phyloP scores from a whole-genome alignment of 1,140 invertebrate species.

The Heterodera carotae region DNA sequence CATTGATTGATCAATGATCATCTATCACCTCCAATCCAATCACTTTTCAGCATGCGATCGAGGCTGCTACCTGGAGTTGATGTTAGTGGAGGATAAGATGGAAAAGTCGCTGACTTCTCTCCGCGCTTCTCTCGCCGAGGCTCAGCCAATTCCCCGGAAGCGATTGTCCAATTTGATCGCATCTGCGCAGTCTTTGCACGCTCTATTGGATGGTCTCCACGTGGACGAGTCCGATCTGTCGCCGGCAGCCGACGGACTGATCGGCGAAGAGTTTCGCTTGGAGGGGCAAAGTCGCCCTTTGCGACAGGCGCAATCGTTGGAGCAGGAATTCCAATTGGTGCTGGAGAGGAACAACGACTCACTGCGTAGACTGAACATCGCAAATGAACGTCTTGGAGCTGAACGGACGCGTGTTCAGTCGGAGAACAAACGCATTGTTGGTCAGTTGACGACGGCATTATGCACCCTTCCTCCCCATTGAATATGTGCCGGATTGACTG shows the following conservation, averaged over 20 bases:
- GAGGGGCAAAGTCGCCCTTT: slow-evolving; percentile 24
- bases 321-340: slow-evolving; percentile 52
- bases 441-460: too few relatives aligned
- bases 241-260: neutral
- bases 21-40: slow-evolving; percentile 16
- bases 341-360: slow-evolving; percentile 49
- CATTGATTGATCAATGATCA: neutral
- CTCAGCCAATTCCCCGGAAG: slow-evolving; percentile 77
- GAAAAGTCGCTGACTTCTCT: slow-evolving; percentile 68
- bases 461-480: too few relatives aligned
- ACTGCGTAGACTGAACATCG: slow-evolving; percentile 12
- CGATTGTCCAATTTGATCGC: slow-evolving; percentile 66
- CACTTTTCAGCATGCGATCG: slow-evolving; percentile 76
- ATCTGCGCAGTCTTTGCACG: neutral
- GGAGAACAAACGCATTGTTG: slow-evolving; percentile 40
- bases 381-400: slow-evolving; percentile 31
- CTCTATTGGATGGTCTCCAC: slow-evolving; percentile 12
- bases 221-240: neutral
- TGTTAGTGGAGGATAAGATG: slow-evolving; percentile 75
- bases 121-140: slow-evolving; percentile 70
- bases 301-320: slow-evolving; percentile 43
- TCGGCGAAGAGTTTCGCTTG: slow-evolving; percentile 4
- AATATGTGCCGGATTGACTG: too few relatives aligned
- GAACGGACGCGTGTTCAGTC: slow-evolving; percentile 24
- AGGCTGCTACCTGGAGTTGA: slow-evolving; percentile 81